Evolutionary conservation across 2,113 vertebrate species (phyloP), one percentile per base, ranked within the genome.

Genomic region (Centropus unirufus): DNA sequence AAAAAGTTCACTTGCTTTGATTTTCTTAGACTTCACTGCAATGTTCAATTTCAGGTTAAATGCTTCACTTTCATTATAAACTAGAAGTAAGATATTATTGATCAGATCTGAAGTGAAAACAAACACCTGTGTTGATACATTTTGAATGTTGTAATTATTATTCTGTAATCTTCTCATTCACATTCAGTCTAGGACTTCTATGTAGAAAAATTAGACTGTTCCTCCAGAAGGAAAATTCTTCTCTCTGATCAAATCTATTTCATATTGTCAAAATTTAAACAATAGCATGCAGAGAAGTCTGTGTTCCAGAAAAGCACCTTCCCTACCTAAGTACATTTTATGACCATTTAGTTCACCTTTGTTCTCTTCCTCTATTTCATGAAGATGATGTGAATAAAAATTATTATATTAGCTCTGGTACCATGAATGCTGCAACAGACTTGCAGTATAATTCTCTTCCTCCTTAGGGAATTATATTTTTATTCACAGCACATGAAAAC

Each of bases 381-480:
- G 0, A 68, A 82, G 69, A 97, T 95, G 96, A 96, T 23, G 49
- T 95, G 49, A 91, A 47, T 89, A 87, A 92, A 75, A 21, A 57
- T 92, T 89, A 93, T 94, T 93, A 49, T 64, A 87, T 95, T 96
- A 94, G 64, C 49, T 91, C 57, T 91, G 94, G 73, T 95, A 94
- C 74, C 77, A 84, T 81, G 80, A 95, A 81, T 44, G 66, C 34
- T 92, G 58, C 80, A 89, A 61, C 80, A 82, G 95, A 82, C 89
- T 75, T 79, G 49, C 73, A 95, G 77, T 17, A 62, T 76, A 84
- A 93, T 91, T 93, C 69, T 84, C 89, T 96, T 96, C 91, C 91
- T 97, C 95, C 77, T 49, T 51, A 57, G 91, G 83, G 96, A 84
- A 64, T 1, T 75, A 61, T 93, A 93, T 91, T 93, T 95, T 95